Base-by-base conservation (phyloP, 2,113 vertebrate species). In the Silurus meridionalis region DNA sequence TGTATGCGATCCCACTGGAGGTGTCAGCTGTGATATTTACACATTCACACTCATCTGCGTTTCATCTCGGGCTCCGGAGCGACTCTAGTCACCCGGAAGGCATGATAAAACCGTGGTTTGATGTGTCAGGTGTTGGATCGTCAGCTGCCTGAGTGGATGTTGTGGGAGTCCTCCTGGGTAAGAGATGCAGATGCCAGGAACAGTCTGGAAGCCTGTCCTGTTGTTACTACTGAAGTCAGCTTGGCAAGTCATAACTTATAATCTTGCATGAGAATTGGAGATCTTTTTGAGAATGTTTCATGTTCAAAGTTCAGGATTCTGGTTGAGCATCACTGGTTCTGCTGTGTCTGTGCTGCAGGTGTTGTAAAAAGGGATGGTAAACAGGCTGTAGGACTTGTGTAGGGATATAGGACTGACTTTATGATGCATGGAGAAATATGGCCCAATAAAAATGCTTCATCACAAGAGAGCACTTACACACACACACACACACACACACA, bases 61-160 rank as follows among this genome's bases (percentile, higher is more conserved):
- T 82, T 83, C 48, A 89, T 88, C 61, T 85, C 52, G 55, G 64
- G 61, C 74, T 37, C 69, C 48, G 14, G 17, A 83, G 74, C 53
- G 82, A 78, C 8, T 13, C 8, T 60, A 71, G 82, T 90, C 87
- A 83, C 60, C 19, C 46, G 83, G 86, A 85, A 89, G 84, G 86
- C 80, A 90, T 87, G 88, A 85, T 87, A 89, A 85, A 84, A 83
- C 85, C 71, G 61, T 84, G 66, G 87, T 88, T 78, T 86, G 83
- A 86, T 61, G 60, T 83, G 60, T 69, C 53, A n/a, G 66, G 50
- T 53, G 71, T 86, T 48, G 72, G 63, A 75, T 67, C 19, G 87
- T 82, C 90, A 87, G 87, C 89, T 89, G 89, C 83, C 85, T 66
- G 85, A 48, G 52, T 89, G 89, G 88, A 90, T 90, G 84, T 88